Evolutionary conservation across 64 coral and sea anemone genomes (phyloP).

Genomic region (Stylophora pistillata): DNA sequence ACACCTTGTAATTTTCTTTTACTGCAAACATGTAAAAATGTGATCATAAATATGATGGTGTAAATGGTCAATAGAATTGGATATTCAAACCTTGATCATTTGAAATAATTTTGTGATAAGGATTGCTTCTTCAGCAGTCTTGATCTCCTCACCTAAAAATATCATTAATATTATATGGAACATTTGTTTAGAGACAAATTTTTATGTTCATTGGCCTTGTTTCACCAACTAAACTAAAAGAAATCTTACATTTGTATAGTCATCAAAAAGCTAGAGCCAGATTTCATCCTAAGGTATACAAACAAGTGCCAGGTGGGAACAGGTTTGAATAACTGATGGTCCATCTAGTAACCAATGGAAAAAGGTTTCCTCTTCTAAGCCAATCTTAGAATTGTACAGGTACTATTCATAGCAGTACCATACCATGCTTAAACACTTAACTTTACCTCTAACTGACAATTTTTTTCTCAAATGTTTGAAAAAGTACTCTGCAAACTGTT

Average conservation of each 20-base stretch:
- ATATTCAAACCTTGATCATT: conserved; percentile 50
- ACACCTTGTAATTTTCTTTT: neutral
- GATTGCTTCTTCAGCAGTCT: neutral
- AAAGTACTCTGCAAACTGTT: neutral
- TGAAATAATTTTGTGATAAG: conserved; percentile 19
- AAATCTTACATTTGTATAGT: neutral
- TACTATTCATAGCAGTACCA: no score
- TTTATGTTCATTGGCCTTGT: no score
- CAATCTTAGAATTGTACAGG: no score
- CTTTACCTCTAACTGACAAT: neutral
- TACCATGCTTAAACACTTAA: neutral
- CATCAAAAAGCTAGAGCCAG: no score
- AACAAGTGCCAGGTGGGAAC: no score
- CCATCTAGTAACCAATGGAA: no score
- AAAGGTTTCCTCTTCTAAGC: no score
- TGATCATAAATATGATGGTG: neutral
- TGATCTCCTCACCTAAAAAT: neutral
- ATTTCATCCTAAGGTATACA: no score
- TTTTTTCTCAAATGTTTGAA: neutral
- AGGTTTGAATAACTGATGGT: no score
- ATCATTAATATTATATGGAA: neutral
- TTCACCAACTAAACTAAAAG: neutral
- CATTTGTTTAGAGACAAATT: neutral
- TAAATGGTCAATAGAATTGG: neutral
- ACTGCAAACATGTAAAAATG: neutral